Conservation (phyloP, 2,113 vertebrate genomes). For the Eclectus roratus region DNA sequence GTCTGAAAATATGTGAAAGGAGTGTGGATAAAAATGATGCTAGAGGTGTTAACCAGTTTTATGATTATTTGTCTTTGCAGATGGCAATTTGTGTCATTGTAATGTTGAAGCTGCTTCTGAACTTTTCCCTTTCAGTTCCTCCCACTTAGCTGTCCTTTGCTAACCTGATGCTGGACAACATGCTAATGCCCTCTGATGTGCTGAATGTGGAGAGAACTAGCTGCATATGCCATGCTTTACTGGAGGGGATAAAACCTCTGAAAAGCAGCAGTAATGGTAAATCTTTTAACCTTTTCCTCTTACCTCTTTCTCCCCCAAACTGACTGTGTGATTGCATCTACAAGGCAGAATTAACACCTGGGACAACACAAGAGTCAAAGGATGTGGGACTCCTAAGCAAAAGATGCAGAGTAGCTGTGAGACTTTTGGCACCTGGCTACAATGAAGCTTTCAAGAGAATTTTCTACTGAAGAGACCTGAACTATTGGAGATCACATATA, state of each 20-base stretch:
- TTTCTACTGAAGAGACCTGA: background rate
- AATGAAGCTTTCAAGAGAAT: background rate
- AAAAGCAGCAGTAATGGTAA: background rate
- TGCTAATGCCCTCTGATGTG: background rate
- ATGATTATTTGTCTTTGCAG: background rate
- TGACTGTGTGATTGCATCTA: background rate
- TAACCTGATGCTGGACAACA: background rate
- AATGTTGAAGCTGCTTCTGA: background rate
- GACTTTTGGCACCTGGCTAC: background rate
- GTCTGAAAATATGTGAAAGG: background rate
- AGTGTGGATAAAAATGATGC: background rate
- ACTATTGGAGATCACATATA: background rate
- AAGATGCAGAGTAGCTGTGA: background rate
- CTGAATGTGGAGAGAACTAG: background rate
- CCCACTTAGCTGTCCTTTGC: background rate
- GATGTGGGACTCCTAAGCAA: background rate
- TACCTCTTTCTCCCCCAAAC: background rate
- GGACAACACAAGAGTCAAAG: background rate
- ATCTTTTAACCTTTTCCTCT: background rate
- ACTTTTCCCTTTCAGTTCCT: background rate
- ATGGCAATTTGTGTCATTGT: background rate
- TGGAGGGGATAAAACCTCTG: background rate
- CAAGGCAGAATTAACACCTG: background rate
- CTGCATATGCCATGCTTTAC: background rate
- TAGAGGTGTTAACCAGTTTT: background rate